Evolutionary conservation across 2,888 invertebrate genomes (phyloP).

Genomic region (Orthosia gracilis): DNA sequence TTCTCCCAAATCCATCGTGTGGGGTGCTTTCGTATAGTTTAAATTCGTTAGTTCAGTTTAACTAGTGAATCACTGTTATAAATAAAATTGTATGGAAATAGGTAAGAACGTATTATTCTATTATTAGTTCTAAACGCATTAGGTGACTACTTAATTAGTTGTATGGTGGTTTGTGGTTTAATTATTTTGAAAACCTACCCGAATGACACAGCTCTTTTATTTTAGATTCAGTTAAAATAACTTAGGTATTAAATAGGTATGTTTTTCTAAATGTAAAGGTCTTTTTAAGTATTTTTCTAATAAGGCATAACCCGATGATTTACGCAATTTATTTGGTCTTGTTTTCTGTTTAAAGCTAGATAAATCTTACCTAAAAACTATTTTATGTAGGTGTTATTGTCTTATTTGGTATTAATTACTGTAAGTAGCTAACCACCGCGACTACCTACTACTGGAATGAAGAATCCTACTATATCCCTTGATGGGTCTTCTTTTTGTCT

Average conservation of each 20-base stretch:
- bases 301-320: neutral
- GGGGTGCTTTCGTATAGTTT: too few species aligned
- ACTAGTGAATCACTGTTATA: neutral
- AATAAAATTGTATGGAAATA: neutral
- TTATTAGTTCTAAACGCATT: neutral
- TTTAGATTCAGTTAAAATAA: neutral
- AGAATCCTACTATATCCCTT: neutral
- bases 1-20: too few species aligned
- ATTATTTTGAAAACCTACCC: neutral
- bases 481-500: too few species aligned
- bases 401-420: slow-evolving; percentile 1
- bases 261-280: neutral
- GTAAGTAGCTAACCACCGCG: neutral
- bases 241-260: neutral
- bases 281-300: neutral
- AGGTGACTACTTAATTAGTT: neutral
- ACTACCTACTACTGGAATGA: neutral
- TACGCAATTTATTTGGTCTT: neutral
- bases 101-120: too few species aligned
- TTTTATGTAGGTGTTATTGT: neutral
- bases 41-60: too few species aligned
- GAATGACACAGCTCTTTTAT: neutral
- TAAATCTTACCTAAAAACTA: too few species aligned
- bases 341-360: neutral
- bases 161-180: neutral